A percentile compares a stretch with the other conserved stretches of the same genome.
Conservation (phyloP, 1,140 invertebrate genomes). For the Pentalonia nigronervosa region DNA sequence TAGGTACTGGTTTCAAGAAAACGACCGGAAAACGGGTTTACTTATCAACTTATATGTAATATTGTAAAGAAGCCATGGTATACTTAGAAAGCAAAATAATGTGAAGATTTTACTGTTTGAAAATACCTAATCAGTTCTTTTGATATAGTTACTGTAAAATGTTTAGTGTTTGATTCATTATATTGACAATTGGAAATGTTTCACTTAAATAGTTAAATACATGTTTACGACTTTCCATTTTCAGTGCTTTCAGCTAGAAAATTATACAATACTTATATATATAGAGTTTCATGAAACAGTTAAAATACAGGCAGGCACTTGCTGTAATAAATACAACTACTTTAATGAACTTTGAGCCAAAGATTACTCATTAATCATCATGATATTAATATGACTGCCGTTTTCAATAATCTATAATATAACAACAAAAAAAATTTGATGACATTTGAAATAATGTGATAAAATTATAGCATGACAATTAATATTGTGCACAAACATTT, state of each 20-base stretch:
- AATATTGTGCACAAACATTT: too few relatives aligned
- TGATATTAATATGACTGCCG: too few relatives aligned
- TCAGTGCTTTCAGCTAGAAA: neutral
- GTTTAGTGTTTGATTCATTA: constrained; percentile 15
- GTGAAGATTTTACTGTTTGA: neutral
- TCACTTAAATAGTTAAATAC: neutral
- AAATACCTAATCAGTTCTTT: neutral
- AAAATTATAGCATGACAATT: too few relatives aligned
- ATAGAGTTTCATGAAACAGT: too few relatives aligned
- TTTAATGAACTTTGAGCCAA: too few relatives aligned
- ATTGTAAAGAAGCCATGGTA: neutral
- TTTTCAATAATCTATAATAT: too few relatives aligned
- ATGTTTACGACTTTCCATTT: constrained; percentile 24
- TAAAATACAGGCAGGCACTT: too few relatives aligned
- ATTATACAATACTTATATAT: neutral
- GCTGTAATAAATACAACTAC: too few relatives aligned
- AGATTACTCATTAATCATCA: too few relatives aligned
- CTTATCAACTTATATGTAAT: neutral
- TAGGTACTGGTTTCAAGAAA: neutral
- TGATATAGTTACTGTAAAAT: neutral
- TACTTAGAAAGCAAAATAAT: constrained; percentile 20
- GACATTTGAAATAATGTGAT: too few relatives aligned
- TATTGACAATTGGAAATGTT: neutral
- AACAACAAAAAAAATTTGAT: too few relatives aligned
- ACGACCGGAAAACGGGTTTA: constrained; percentile 6